A percentile compares a stretch with the other conserved stretches of the same genome.
Evolutionary conservation across 2,888 invertebrate genomes (phyloP).

Genomic region (Orchestes rusci): DNA sequence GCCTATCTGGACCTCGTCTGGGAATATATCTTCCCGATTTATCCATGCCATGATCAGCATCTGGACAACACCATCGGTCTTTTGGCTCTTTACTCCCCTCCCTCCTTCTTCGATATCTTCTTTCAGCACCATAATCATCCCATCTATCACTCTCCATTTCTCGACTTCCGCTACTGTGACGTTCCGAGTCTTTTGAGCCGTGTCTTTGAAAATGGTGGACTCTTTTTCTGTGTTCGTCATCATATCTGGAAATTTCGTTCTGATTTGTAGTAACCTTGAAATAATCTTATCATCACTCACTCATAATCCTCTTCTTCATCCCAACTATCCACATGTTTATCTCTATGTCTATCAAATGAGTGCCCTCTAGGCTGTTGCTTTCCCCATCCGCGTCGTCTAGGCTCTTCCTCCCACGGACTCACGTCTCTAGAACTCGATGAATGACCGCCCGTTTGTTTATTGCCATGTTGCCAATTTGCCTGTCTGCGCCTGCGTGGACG

Average conservation of each 20-base stretch:
- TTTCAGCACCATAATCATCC: slow-evolving; percentile 30
- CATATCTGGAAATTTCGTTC: slow-evolving; percentile 39
- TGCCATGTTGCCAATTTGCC: slow-evolving; percentile 31
- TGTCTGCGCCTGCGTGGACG: slow-evolving; percentile 36
- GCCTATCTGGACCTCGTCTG: slow-evolving; percentile 33
- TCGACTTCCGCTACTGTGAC: slow-evolving; percentile 30
- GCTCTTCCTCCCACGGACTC: slow-evolving; percentile 73
- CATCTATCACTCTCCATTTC: slow-evolving; percentile 34
- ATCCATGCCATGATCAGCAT: slow-evolving; percentile 42
- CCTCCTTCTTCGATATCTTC: slow-evolving; percentile 33
- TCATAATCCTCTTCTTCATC: slow-evolving; percentile 66
- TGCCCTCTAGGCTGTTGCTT: slow-evolving; percentile 40
- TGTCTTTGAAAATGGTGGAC: slow-evolving; percentile 36
- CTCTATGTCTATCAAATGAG: slow-evolving; percentile 46
- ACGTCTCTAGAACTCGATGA: slow-evolving; percentile 70
- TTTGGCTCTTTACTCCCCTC: slow-evolving; percentile 31
- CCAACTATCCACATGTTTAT: slow-evolving; percentile 49
- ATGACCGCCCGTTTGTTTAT: slow-evolving; percentile 34
- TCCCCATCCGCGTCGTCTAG: slow-evolving; percentile 41
- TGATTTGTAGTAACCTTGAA: neutral
- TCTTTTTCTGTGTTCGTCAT: slow-evolving; percentile 37
- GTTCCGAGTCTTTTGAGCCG: slow-evolving; percentile 33
- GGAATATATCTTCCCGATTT: slow-evolving; percentile 35
- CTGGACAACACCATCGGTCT: slow-evolving; percentile 45
- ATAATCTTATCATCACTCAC: slow-evolving; percentile 43